Evolutionary conservation across 2,888 invertebrate species (phyloP), one percentile per base, ranked within the genome.

Genomic region (Dione vanillae): DNA sequence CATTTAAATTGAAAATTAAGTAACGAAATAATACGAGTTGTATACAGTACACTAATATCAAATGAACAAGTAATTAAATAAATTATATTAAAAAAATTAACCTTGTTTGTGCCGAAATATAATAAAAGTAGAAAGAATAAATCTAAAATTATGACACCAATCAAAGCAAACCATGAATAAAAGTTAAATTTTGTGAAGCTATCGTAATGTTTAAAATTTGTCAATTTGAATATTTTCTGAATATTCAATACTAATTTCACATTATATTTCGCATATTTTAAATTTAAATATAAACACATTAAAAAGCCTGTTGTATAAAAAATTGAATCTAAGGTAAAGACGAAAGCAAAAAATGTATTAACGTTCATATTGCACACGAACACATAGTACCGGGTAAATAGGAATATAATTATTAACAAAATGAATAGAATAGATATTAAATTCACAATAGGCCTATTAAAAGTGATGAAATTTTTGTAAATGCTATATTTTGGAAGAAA

Each of bases 401-500:
- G 43, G 6, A 35, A 45, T n/a, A 6, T 14, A 20, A 19, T 11
- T 0, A 43, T n/a, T 10, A 43, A n/a, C 3, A 54, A 27, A 11
- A 58, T 3, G 16, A 64, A 35, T 5, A 62, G 16, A 27, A 16
- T 41, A 54, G 54, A 54, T 54, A 35, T 37, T 9, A n/a, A 8
- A 56, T 19, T 47, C 37, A 61, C 7, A 65, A 65, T 2, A 68
- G n/a, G 43, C 20, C 19, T 68, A n/a, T 68, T 68, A 2, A 68
- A 71, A 8, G 54, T 47, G 10, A 71, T 37, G 11, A 71, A 72
- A 37, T 43, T 69, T 37, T 69, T 49, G 43, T 62, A 66, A 35
- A 72, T 56, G 12, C 35, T 65, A 11, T 69, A 72, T 35, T 65
- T 72, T 0, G 71, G 71, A 19, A 69, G 40, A 14, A 72, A 43